These are phyloP conservation scores for Onychomys arenicola DNA, from an alignment of 2,797 vertebrate species.

Conservation along the genomic window DNA sequence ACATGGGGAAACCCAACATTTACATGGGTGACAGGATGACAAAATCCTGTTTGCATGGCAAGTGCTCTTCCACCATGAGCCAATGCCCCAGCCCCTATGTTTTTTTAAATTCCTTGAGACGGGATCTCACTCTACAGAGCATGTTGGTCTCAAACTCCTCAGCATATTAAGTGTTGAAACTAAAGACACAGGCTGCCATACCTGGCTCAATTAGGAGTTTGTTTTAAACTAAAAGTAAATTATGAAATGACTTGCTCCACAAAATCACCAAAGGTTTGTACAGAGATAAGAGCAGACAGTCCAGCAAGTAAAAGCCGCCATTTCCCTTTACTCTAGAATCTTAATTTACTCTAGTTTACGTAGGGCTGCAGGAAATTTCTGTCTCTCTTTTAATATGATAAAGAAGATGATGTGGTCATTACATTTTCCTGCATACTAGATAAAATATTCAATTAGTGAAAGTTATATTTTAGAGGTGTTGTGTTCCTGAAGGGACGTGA, in stretches of 20 bases:
- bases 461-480: no score
- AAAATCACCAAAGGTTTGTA: not conserved
- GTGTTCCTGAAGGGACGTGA: no score
- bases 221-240: constrained; percentile 33
- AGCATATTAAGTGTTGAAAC: not conserved
- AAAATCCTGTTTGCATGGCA: not conserved
- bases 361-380: no score
- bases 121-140: not conserved
- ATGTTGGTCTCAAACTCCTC: not conserved
- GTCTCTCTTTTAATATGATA: no score
- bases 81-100: not conserved
- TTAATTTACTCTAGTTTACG: no score
- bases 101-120: not conserved
- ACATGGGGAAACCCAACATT: not conserved
- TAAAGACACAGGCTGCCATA: not conserved
- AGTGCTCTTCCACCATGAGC: not conserved
- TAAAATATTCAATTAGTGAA: no score
- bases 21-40: no score
- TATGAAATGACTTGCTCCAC: not conserved
- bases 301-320: not conserved
- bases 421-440: no score
- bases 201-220: not conserved
- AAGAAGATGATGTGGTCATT: no score
- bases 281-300: not conserved
- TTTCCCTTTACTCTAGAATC: not conserved